Evolutionary conservation across 2,113 vertebrate species (phyloP).

Genomic region (Lanius collurio): DNA sequence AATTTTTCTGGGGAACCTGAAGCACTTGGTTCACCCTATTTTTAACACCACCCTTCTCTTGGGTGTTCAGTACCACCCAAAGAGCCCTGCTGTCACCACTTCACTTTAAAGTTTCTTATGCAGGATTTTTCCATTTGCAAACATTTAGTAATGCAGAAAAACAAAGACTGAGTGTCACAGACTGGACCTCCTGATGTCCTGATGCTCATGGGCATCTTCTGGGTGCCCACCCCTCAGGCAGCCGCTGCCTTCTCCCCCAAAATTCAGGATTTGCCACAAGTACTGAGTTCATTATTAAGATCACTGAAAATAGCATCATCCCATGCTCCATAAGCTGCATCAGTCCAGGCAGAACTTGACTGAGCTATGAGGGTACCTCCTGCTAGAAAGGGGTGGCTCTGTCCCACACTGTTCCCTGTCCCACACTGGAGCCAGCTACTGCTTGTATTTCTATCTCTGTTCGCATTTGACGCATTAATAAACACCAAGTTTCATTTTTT

Average conservation of each 20-base stretch:
- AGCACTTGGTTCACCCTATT: neutral
- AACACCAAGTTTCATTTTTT: constrained; percentile 31
- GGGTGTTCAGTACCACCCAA: rapidly evolving
- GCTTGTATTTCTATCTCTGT: neutral
- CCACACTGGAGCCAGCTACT: neutral
- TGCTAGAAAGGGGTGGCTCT: neutral
- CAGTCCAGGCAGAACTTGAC: neutral
- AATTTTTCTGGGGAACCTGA: rapidly evolving
- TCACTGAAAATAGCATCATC: neutral
- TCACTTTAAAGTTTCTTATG: neutral
- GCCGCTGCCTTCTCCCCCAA: neutral
- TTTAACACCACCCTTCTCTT: neutral
- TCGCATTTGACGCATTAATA: neutral
- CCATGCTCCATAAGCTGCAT: neutral
- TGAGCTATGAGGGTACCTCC: neutral
- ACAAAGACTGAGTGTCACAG: rapidly evolving
- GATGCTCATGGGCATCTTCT: neutral
- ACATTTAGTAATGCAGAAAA: neutral
- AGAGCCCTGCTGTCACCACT: neutral
- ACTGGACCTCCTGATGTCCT: neutral
- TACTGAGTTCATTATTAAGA: neutral
- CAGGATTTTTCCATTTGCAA: neutral
- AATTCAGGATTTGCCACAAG: neutral
- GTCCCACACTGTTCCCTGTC: neutral
- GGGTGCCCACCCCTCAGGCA: neutral